Evolutionary conservation across 2,113 vertebrate species (phyloP), one percentile per base, ranked within the genome.

Genomic region (Cinclus cinclus): DNA sequence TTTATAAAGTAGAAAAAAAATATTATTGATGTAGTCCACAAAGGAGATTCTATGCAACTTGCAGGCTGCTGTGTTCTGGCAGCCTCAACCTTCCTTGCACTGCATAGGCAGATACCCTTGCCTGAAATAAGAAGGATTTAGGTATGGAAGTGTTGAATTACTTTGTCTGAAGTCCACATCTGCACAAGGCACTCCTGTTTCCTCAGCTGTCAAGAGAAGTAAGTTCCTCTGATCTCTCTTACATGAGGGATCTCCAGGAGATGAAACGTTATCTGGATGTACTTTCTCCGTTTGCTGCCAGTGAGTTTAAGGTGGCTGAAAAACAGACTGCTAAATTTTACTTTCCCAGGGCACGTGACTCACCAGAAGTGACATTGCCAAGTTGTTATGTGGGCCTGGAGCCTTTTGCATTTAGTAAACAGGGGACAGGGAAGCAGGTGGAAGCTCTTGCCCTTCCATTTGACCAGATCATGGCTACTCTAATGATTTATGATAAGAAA

Each of bases 61-160:
- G 31, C 31, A 88, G 44, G 17, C 30, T 91, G 24, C 25, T 64
- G 56, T 6, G 0, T 49, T 41, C 37, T 63, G 59, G 28, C 13
- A 90, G 15, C 18, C 53, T 83, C 68, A 62, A 1, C 28, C 22
- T 58, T 64, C n/a, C n/a, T 83, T 1, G 2, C 0, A 0, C 21
- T 15, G 28, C 37, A 74, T 10, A 50, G 37, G 20, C 28, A 77
- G 19, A 63, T 75, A 25, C 30, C 8, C 33, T 75, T 12, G 33
- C 33, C 25, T 59, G 44, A 78, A 83, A 59, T 2, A 74, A 55
- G 37, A 55, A 64, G 27, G 27, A 59, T 52, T 79, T 58, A 77
- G 55, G 15, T 17, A 58, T 18, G 10, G 49, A 41, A 83, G 18
- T 2, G 22, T 31, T 55, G 55, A 63, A 73, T 73, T 79, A 41